Base-by-base conservation (phyloP, 1,140 invertebrate genomes). In the Helicorthomorpha holstii region DNA sequence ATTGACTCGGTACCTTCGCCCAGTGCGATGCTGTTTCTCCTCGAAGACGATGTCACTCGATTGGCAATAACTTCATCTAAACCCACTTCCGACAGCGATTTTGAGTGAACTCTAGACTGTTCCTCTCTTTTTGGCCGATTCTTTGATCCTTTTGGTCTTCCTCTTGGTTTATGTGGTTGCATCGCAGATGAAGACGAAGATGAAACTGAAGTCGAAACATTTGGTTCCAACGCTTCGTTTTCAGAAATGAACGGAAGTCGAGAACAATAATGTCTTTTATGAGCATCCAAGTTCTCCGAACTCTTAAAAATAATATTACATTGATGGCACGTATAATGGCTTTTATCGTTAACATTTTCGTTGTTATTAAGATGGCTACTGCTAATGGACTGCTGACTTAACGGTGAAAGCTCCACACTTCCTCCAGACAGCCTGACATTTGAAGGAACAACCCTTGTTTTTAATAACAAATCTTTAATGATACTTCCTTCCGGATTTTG, bases 391-490 rank as follows among this genome's bases (percentile, higher is more conserved):
- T 19, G 19, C 38, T 19, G 38, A 12, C 19, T 41, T 19, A 12
- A 12, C 12, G 12, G 12, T 19, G 12, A 41, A 41, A 12, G 12
- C 38, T 12, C 42, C 49, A n/a, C 22, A 4, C 41, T 47, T 19
- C 27, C n/a, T 14, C 10, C 14, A 19, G 23, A 14, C 23, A 22
- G 23, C n/a, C 25, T 27, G 48, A 19, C n/a, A n/a, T 49, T 26
- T 26, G 26, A 34, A 25, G 24, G 7, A 50, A n/a, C 42, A 23
- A 53, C 10, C 16, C 42, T 51, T 48, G 75, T 75, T 67, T 85
- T 86, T 27, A 85, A 63, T 3, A 90, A 62, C 10, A 89, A 71
- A 63, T 88, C 83, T 63, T 89, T 90, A 50, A 89, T 88, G 44
- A 87, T 82, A 2, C 81, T 83, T 22, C 79, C 74, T 59, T 84